Evolutionary conservation across 2,797 vertebrate genomes (phyloP).

Genomic region (Todus mexicanus): DNA sequence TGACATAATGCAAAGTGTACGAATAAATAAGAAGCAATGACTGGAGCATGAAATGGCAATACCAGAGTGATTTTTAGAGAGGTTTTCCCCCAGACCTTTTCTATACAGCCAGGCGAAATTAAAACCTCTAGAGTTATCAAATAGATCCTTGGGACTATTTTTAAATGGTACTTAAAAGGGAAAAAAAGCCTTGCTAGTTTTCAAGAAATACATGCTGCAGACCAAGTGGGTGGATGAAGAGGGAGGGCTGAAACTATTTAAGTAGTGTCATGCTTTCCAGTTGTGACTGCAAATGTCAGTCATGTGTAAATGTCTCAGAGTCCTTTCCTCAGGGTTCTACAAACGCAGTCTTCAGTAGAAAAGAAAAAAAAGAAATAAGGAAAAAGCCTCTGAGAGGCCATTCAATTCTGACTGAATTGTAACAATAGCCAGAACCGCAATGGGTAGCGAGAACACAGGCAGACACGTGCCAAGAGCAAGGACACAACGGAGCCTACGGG

Average conservation of each 20-base stretch:
- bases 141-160: neutral
- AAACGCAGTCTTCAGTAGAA: neutral
- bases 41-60: neutral
- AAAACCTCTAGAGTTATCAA: neutral
- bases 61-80: neutral
- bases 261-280: neutral
- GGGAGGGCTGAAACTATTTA: slow-evolving; percentile 5
- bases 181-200: neutral
- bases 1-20: neutral
- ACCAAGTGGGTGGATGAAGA: neutral
- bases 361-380: neutral
- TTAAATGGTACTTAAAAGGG: neutral
- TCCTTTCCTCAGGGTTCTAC: neutral
- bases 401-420: neutral
- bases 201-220: neutral
- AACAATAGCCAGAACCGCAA: neutral
- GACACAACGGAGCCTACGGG: neutral
- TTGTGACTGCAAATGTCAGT: slow-evolving; percentile 25
- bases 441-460: neutral
- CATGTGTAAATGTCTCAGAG: neutral
- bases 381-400: neutral
- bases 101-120: neutral
- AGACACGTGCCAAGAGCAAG: neutral
- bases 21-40: neutral
- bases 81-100: neutral